Evolutionary conservation across 2,797 vertebrate species (phyloP).

Genomic region (Halcyon leucocephala): DNA sequence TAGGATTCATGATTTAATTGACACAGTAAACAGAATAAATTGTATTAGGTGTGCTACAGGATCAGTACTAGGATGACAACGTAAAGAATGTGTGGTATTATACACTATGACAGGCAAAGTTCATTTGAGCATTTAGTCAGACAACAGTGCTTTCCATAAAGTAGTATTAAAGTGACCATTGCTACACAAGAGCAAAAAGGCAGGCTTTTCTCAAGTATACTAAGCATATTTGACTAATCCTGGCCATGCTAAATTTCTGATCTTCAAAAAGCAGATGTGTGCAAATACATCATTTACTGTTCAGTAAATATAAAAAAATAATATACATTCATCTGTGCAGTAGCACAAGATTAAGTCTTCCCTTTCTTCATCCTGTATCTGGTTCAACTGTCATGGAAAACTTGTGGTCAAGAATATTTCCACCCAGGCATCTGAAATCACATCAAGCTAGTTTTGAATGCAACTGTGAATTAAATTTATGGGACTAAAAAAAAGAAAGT

Average conservation of each 20-base stretch:
- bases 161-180: not conserved
- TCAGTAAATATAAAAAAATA: not conserved
- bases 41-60: not conserved
- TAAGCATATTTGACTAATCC: not conserved
- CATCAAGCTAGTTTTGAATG: not conserved
- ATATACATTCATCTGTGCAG: not conserved
- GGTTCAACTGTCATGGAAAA: not conserved
- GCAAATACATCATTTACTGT: not conserved
- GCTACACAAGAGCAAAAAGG: not conserved
- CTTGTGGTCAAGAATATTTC: not conserved
- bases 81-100: not conserved
- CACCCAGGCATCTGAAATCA: not conserved
- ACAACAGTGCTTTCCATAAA: not conserved
- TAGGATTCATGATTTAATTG: not conserved
- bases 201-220: not conserved
- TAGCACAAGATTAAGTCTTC: not conserved
- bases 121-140: not conserved
- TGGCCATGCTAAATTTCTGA: not conserved
- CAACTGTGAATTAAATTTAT: not conserved
- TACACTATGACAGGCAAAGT: not conserved
- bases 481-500: not conserved
- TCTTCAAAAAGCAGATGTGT: not conserved
- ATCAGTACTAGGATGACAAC: not conserved
- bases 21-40: not conserved
- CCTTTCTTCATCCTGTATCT: not conserved